phyloP scores from a whole-genome alignment of 2,888 invertebrate genomes.

The Pycnomerus fuliginosus region DNA sequence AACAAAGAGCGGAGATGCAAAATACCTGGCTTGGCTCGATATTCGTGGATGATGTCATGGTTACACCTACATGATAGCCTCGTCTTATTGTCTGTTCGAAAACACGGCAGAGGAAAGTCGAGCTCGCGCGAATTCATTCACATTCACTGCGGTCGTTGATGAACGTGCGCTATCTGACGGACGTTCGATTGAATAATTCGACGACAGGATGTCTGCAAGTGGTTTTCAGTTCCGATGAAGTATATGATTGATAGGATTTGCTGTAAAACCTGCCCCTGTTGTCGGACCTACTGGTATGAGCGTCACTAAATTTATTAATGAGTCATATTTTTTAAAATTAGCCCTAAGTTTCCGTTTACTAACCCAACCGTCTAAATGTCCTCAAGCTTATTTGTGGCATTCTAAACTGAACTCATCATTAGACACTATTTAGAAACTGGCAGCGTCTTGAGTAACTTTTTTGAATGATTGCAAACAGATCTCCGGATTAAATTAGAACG shows the following conservation, averaged over 20 bases:
- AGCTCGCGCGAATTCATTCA: slow-evolving; percentile 13
- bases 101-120: slow-evolving; percentile 14
- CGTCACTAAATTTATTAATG: too few relatives aligned
- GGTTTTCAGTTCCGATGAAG: slow-evolving; percentile 11
- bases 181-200: slow-evolving; percentile 9
- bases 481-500: too few relatives aligned
- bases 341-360: too few relatives aligned
- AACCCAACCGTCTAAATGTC: too few relatives aligned
- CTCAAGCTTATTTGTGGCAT: too few relatives aligned
- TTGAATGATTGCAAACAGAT: too few relatives aligned
- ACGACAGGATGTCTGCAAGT: slow-evolving; percentile 21
- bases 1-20: too few relatives aligned
- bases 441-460: too few relatives aligned
- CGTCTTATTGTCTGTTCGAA: slow-evolving; percentile 21
- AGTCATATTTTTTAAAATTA: too few relatives aligned
- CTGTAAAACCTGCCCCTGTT: slow-evolving; percentile 1
- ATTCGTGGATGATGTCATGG: slow-evolving; percentile 22
- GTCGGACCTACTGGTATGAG: background rate
- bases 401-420: too few relatives aligned
- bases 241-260: slow-evolving; percentile 9
- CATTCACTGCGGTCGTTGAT: too few relatives aligned
- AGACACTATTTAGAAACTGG: too few relatives aligned
- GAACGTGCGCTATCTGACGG: slow-evolving; percentile 21
- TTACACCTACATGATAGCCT: slow-evolving; percentile 23
- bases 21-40: slow-evolving; percentile 14